Conservation (phyloP, 2,797 vertebrate genomes). For the Anguilla marmorata region DNA sequence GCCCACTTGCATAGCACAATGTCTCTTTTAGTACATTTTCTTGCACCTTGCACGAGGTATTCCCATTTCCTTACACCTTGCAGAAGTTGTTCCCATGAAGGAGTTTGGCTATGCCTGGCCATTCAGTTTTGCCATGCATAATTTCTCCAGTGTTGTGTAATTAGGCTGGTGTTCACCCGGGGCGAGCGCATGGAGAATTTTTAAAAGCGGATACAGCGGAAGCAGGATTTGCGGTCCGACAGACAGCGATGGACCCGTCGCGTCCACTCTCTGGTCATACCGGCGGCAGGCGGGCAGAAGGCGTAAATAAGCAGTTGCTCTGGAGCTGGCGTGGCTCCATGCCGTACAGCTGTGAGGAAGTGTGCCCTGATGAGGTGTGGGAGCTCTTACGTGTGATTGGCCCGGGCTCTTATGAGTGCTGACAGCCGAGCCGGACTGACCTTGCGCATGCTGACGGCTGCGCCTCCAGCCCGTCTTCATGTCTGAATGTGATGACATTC, state of each 20-base stretch:
- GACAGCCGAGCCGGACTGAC: background rate
- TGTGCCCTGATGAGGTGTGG: background rate
- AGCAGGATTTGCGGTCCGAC: background rate
- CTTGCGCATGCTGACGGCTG: background rate
- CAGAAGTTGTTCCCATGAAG: background rate
- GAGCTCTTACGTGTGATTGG: no score
- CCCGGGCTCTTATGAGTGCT: background rate
- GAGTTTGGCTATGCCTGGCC: background rate
- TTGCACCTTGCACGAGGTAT: no score
- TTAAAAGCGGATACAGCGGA: background rate
- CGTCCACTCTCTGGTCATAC: background rate
- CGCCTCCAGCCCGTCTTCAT: conserved; percentile 20
- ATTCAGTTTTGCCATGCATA: background rate
- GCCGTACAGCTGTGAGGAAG: background rate
- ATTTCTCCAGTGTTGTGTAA: background rate
- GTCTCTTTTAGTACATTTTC: no score
- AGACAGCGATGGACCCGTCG: background rate
- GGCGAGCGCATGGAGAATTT: background rate
- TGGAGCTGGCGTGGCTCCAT: background rate
- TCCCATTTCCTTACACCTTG: no score
- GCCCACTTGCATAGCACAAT: no score
- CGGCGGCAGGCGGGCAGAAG: background rate
- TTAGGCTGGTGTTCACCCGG: background rate
- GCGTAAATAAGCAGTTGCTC: background rate
- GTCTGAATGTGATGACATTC: conserved; percentile 41